Base-by-base conservation (phyloP, 2,888 invertebrate genomes). In the Ellobium chinense region DNA sequence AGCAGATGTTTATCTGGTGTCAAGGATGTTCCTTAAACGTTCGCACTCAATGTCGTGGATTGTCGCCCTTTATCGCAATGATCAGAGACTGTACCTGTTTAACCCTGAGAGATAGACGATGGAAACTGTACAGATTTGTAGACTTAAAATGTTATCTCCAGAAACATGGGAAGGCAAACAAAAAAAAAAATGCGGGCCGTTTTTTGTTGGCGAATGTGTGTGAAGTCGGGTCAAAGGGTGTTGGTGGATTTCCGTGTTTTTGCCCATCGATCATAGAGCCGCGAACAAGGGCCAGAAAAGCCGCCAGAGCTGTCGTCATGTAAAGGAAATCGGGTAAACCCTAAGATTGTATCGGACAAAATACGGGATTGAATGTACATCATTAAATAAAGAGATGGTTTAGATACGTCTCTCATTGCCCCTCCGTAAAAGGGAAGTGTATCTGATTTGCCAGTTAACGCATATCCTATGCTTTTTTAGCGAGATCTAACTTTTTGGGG, bases 1-100 rank as follows among this genome's bases (percentile, higher is more conserved):
- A 58, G 60, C 58, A 72, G 72, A 72, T 72, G 60, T 24, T 14
- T 72, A 72, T 72, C 72, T 12, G 14, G 21, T 21, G 27, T 24
- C 36, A 12, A n/a, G 36, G 14, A 12, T 27, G 27, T 9, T 12
- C 72, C 34, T 58, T 58, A 60, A 37, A 36, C 58, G 58, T 36
- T 24, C 34, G 24, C 27, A 27, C 58, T 27, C 3, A 29, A 29
- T 54, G 54, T 21, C 29, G 46, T n/a, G 29, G 31, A 27, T 69
- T 37, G 27, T 3, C 18, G 4, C 46, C 69, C 29, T 21, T 54
- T 27, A 31, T 68, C 46, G 27, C 7, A 3, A n/a, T 39, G 46
- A 68, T 68, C 46, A 27, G 46, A 46, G n/a, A 12, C 1, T 68
- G 68, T 68, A 68, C 68, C 37, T 1, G 68, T 18, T 66, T 46